phyloP scores from a whole-genome alignment of 1,140 invertebrate genomes.

The Drosophila sproati region DNA sequence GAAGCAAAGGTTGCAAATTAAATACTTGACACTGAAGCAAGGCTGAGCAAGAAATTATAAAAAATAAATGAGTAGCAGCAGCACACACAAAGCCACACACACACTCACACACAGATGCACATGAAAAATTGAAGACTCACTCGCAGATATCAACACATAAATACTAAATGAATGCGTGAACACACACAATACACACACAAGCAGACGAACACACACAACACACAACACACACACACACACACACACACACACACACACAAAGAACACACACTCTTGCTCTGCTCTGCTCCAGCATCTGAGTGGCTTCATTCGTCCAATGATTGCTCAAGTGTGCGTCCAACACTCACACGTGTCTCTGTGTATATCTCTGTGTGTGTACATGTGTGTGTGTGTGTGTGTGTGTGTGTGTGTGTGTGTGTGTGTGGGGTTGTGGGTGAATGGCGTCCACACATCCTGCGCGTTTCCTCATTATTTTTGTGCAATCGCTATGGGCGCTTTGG shows the following conservation, averaged over 20 bases:
- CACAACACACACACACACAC: conserved; percentile 25
- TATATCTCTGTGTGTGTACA: conserved; percentile 12
- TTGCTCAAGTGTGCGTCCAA: conserved; percentile 64
- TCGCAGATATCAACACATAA: conserved; percentile 80
- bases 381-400: conserved; percentile 12
- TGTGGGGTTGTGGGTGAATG: conserved; percentile 16
- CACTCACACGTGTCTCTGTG: conserved; percentile 25
- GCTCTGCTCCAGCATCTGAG: conserved; percentile 59
- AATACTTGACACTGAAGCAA: conserved; percentile 49
- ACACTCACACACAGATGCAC: conserved; percentile 15
- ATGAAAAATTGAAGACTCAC: conserved; percentile 73
- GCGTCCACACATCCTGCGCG: conserved; percentile 71
- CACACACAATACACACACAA: conserved; percentile 23
- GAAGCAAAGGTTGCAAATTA: conserved; percentile 49
- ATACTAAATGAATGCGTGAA: conserved; percentile 66
- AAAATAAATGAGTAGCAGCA: conserved; percentile 65
- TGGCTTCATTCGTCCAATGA: conserved; percentile 77
- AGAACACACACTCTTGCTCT: conserved; percentile 6
- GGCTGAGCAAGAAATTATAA: conserved; percentile 58
- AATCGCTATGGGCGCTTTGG: conserved; percentile 78
- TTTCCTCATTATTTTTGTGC: conserved; percentile 82
- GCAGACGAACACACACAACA: conserved; percentile 27
- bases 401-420: conserved; percentile 8
- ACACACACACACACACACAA: conserved; percentile 17
- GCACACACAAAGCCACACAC: background rate